Percentiles rank a stretch among this genome's conserved stretches.
Evolutionary conservation across 2,797 vertebrate species (phyloP).

Genomic region (Lagodon rhomboides): DNA sequence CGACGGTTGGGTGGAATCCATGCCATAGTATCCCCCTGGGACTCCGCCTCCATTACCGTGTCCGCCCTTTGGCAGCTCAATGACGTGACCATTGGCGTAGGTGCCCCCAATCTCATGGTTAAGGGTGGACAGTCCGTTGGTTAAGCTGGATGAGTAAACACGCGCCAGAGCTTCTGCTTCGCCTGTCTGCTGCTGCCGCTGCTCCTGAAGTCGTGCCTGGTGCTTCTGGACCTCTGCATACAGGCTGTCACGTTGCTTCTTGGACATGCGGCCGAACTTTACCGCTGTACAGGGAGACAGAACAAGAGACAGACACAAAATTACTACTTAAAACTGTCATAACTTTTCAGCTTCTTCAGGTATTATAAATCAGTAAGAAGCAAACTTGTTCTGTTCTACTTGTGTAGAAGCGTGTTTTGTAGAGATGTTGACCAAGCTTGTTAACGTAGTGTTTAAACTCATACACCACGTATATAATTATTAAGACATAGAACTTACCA

Average conservation of each 20-base stretch:
- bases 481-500: constrained; percentile 85
- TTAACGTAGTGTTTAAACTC: not conserved
- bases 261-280: constrained; percentile 99
- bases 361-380: not conserved
- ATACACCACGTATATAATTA: not conserved
- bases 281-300: constrained; percentile 88
- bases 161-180: constrained; percentile 96
- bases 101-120: constrained; percentile 92
- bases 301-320: not conserved
- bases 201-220: constrained; percentile 95
- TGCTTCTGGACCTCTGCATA: constrained; percentile 99
- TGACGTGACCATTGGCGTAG: constrained; percentile 94
- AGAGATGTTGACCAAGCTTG: too few relatives aligned
- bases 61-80: constrained; percentile 96
- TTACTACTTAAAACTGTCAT: not conserved
- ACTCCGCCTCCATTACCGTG: constrained; percentile 76
- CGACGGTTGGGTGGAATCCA: constrained; percentile 97
- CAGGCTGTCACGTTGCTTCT: constrained; percentile 98
- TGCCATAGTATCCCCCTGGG: constrained; percentile 89
- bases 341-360: not conserved
- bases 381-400: not conserved
- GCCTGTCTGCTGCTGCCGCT: constrained; percentile 95
- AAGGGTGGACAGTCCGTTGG: constrained; percentile 92
- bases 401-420: not conserved
- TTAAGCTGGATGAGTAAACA: constrained; percentile 94